phyloP scores from a whole-genome alignment of 2,113 vertebrate species.

The Campylomormyrus tamandua region DNA sequence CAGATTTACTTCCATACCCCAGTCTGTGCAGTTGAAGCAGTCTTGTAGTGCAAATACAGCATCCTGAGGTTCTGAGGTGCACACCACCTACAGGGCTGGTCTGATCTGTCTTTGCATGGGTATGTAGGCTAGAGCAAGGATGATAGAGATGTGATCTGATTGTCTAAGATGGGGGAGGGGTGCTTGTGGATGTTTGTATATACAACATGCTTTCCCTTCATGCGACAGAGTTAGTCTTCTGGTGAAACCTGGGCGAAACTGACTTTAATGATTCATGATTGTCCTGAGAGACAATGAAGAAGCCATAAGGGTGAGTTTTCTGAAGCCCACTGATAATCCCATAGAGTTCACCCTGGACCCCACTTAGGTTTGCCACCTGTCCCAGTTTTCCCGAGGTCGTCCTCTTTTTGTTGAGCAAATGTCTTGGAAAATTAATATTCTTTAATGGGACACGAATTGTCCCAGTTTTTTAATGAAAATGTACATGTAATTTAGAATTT shows the following conservation, averaged over 20 bases:
- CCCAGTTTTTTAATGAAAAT: too few species aligned
- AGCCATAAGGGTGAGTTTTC: not conserved
- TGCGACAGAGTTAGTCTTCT: not conserved
- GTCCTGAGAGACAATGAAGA: not conserved
- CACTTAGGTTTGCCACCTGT: too few species aligned
- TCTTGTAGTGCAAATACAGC: not conserved
- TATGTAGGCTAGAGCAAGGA: not conserved
- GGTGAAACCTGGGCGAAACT: not conserved
- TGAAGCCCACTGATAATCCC: not conserved
- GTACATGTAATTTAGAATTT: too few species aligned
- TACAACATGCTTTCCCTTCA: not conserved
- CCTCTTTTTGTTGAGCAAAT: too few species aligned
- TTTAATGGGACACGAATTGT: too few species aligned
- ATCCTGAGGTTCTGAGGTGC: not conserved
- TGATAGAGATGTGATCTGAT: not conserved
- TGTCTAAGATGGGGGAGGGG: not conserved
- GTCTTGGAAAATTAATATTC: too few species aligned
- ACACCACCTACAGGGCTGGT: not conserved
- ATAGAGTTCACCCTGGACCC: not conserved
- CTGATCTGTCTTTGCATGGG: not conserved
- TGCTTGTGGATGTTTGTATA: not conserved
- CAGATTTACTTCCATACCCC: too few species aligned
- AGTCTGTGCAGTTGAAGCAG: not conserved
- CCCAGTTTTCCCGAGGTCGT: too few species aligned
- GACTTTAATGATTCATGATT: not conserved